phyloP scores from a whole-genome alignment of 2,888 invertebrate species.

The Chydorus sphaericus region DNA sequence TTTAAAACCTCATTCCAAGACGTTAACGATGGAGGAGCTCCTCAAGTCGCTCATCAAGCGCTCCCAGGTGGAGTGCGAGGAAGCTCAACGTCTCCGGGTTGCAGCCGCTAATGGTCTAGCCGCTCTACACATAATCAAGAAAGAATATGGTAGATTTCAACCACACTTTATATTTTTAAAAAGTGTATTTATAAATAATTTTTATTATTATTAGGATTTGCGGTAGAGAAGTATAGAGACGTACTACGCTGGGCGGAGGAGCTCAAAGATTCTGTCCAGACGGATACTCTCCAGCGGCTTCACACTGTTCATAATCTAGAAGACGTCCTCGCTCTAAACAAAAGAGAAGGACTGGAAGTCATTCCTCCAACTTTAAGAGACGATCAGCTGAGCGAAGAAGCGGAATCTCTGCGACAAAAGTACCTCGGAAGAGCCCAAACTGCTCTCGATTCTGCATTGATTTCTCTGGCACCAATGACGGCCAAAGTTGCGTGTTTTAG shows the following conservation, averaged over 20 bases:
- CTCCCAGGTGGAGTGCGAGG: constrained; percentile 44
- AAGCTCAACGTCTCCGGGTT: constrained; percentile 43
- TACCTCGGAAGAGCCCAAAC: constrained; percentile 32
- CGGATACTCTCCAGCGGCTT: constrained; percentile 49
- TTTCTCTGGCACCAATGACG: constrained; percentile 15
- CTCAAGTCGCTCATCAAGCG: constrained; percentile 46
- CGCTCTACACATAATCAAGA: constrained; percentile 41
- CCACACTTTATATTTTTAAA: neutral
- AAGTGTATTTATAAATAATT: constrained; percentile 21
- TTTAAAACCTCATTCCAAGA: constrained; percentile 34
- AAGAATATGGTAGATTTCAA: constrained; percentile 33
- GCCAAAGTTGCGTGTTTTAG: constrained; percentile 8
- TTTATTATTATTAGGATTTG: constrained; percentile 20
- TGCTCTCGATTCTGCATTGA: constrained; percentile 16
- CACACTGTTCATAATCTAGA: constrained; percentile 51
- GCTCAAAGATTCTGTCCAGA: constrained; percentile 32
- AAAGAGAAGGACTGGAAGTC: constrained; percentile 26
- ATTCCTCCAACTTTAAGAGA: constrained; percentile 38
- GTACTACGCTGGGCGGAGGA: constrained; percentile 30
- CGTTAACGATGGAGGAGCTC: constrained; percentile 45
- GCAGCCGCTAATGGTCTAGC: constrained; percentile 53
- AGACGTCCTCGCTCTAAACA: constrained; percentile 33
- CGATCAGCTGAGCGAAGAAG: constrained; percentile 33
- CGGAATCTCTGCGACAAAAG: constrained; percentile 38
- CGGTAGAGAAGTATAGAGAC: no score